These are phyloP conservation scores for Rattus rattus DNA, from an alignment of 2,113 vertebrate genomes.

Conservation along the genomic window DNA sequence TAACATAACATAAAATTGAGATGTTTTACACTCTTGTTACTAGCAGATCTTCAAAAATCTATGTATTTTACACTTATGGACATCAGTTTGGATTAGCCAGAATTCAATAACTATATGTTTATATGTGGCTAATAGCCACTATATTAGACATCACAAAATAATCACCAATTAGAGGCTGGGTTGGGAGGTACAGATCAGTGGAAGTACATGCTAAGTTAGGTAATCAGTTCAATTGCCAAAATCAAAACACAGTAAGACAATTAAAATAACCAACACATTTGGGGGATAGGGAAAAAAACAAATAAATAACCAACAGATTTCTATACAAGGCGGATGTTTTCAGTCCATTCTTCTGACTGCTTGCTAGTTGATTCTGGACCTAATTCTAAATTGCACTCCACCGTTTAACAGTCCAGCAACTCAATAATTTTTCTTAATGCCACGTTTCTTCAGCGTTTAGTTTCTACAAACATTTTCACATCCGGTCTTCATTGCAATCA, in stretches of 20 bases:
- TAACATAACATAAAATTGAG: neutral
- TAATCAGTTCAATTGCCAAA: neutral
- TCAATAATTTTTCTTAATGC: neutral
- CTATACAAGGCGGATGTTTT: neutral
- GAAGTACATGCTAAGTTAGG: neutral
- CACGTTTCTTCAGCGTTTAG: neutral
- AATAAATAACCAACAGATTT: neutral
- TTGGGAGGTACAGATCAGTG: neutral
- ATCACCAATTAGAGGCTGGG: neutral
- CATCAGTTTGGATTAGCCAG: neutral
- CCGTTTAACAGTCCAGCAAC: neutral
- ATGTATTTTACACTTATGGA: neutral
- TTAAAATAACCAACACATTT: neutral
- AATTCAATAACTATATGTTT: neutral
- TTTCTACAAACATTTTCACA: neutral
- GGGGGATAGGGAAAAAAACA: neutral
- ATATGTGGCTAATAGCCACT: neutral
- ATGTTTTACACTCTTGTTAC: neutral
- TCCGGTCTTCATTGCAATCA: neutral
- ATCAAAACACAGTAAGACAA: neutral
- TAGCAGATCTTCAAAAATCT: conserved; percentile 6
- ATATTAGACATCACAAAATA: neutral
- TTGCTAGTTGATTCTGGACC: neutral
- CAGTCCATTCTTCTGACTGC: neutral
- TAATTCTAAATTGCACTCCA: neutral